A percentile compares a stretch with the other conserved stretches of the same genome.
phyloP scores from a whole-genome alignment of 2,113 vertebrate genomes.

The Abramis brama region DNA sequence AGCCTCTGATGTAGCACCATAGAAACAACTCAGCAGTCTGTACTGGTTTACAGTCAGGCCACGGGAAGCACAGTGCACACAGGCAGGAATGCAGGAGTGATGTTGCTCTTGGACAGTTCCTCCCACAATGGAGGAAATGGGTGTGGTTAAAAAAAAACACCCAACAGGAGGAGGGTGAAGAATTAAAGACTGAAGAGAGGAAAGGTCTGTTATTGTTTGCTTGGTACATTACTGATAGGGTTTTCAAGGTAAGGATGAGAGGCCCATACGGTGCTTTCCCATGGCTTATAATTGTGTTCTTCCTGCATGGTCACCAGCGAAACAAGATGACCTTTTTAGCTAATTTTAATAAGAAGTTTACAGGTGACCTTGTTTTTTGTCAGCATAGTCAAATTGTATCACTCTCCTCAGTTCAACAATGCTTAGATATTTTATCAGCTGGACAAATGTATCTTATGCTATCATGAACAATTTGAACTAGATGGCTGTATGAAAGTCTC shows the following conservation, averaged over 20 bases:
- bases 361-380: constrained; percentile 19
- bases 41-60: constrained; percentile 46
- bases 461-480: not conserved
- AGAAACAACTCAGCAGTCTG: constrained; percentile 49
- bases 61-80: constrained; percentile 52
- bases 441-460: not conserved
- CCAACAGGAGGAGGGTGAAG: constrained; percentile 23
- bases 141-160: constrained; percentile 60
- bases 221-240: constrained; percentile 5
- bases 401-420: not conserved
- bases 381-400: not conserved
- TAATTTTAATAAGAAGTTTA: not conserved
- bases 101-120: constrained; percentile 43
- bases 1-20: constrained; percentile 38
- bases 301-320: not conserved
- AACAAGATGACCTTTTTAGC: not conserved
- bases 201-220: constrained; percentile 11
- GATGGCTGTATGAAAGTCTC: not conserved
- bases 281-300: not conserved
- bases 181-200: constrained; percentile 23
- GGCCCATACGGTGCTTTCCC: not conserved
- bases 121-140: constrained; percentile 63
- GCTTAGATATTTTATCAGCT: not conserved
- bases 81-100: constrained; percentile 50
- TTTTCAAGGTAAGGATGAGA: constrained; percentile 23